phyloP scores from a whole-genome alignment of 1,140 invertebrate genomes.

The Bombus fervidus region DNA sequence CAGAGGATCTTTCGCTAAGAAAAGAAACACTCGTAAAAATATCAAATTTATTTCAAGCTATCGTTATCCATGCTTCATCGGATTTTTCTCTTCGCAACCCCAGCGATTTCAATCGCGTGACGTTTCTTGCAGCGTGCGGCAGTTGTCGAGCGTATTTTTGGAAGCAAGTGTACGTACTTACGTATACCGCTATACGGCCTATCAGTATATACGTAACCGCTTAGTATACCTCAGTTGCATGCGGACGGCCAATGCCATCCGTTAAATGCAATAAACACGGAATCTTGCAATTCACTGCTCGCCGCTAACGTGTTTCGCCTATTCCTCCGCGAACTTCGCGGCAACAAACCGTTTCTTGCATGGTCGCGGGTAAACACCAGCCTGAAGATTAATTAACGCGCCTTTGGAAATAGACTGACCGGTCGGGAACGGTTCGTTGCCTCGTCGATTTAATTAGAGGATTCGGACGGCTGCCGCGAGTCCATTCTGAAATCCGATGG shows the following conservation, averaged over 20 bases:
- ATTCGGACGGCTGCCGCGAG: background rate
- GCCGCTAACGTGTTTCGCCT: conserved; percentile 53
- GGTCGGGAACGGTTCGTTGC: conserved; percentile 11
- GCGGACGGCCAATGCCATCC: conserved; percentile 70
- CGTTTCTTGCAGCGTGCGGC: background rate
- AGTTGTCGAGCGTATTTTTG: conserved; percentile 48
- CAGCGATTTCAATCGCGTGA: conserved; percentile 16
- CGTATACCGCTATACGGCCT: conserved; percentile 40
- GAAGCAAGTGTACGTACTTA: conserved; percentile 57
- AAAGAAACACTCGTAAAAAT: background rate
- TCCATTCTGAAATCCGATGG: conserved; percentile 15
- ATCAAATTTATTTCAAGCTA: background rate
- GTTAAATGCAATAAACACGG: conserved; percentile 76
- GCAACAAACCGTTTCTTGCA: conserved; percentile 53
- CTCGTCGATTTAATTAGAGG: conserved; percentile 41
- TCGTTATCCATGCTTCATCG: background rate
- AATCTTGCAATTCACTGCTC: conserved; percentile 71
- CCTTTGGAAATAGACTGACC: conserved; percentile 25
- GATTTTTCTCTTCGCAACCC: background rate
- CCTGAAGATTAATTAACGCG: conserved; percentile 50
- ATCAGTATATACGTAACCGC: conserved; percentile 54
- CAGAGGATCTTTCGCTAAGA: too few relatives aligned
- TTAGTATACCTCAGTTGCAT: conserved; percentile 68
- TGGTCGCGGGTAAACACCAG: conserved; percentile 51
- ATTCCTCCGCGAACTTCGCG: conserved; percentile 41